Evolutionary conservation across 2,113 vertebrate species (phyloP), one percentile per base, ranked within the genome.

Genomic region (Peromyscus californicus): DNA sequence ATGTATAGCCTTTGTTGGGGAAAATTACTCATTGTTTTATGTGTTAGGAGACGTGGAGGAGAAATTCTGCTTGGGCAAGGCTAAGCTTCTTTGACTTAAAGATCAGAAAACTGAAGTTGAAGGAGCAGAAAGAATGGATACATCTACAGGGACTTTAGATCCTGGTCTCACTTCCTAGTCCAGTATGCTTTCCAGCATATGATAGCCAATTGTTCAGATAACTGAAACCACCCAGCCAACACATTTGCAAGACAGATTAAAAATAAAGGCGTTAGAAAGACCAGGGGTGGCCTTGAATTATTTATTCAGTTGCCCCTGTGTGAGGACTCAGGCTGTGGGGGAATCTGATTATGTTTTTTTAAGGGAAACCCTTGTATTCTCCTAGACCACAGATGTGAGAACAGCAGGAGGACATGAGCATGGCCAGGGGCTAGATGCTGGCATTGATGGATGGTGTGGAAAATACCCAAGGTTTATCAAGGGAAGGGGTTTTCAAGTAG

Each of bases 371-470:
- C 97, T 97, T 97, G 97, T 94, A 96, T 95, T 98, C 96, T 96
- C 94, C 95, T 83, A 76, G 96, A 72, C 78, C 96, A 95, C 98
- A 98, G 98, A 98, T 98, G 97, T 97, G 95, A 96, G 95, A 94
- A 95, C 97, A 98, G 96, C 97, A 96, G 96, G 96, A 97, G 83
- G 86, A 91, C 69, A 36, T n/a, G 93, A 94, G 65, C 94, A 96
- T 95, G 93, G 97, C 96, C 87, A 94, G 97, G 86, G 92, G 94
- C 63, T 7, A 96, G 89, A 97, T 36, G 89, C 15, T 96, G 98
- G 95, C 97, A 98, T 97, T 98, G 97, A 97, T 97, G 97, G 95
- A 98, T 98, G 96, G 59, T 59, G 89, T 96, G 95, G 94, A 95
- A 97, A 97, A 96, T 93, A 95, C 94, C 87, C 83, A 83, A 97